Evolutionary conservation across 2,797 vertebrate genomes (phyloP).

Genomic region (Lepidocolaptes lacrymiger): DNA sequence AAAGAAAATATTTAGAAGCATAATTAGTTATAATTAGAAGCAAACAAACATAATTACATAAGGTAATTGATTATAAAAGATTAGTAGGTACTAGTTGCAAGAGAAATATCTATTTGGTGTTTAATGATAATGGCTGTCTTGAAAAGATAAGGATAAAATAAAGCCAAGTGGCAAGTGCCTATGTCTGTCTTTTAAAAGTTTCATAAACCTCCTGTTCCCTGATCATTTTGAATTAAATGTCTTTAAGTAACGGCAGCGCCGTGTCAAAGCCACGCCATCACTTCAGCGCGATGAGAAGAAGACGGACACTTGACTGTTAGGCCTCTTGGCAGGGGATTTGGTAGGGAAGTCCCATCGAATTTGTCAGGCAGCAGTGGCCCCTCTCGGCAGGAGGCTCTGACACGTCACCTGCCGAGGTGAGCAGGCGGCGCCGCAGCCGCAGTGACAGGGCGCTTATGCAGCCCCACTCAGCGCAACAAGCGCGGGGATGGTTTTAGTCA

Average conservation of each 20-base stretch:
- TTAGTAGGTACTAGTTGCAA: constrained; percentile 49
- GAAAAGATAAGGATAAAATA: neutral
- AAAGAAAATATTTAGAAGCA: constrained; percentile 77
- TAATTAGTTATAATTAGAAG: constrained; percentile 81
- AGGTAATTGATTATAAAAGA: constrained; percentile 69
- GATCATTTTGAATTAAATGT: constrained; percentile 53
- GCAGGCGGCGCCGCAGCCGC: constrained; percentile 31
- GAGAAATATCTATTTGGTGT: neutral
- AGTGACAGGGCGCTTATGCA: constrained; percentile 78
- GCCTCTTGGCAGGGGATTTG: constrained; percentile 81
- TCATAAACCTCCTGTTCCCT: neutral
- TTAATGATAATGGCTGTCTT: constrained; percentile 32
- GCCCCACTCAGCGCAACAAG: neutral
- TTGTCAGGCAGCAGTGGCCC: constrained; percentile 77
- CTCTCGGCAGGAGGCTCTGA: constrained; percentile 61
- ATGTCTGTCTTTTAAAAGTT: constrained; percentile 29
- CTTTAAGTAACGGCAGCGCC: constrained; percentile 54
- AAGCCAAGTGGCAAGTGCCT: neutral
- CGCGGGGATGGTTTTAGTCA: neutral
- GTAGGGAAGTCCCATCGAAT: constrained; percentile 79
- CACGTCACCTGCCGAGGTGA: constrained; percentile 77
- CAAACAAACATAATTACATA: constrained; percentile 75
- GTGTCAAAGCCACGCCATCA: constrained; percentile 53
- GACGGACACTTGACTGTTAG: constrained; percentile 77
- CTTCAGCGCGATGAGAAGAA: constrained; percentile 1